phyloP scores from a whole-genome alignment of 2,797 vertebrate species.

The Pseudopleuronectes americanus region DNA sequence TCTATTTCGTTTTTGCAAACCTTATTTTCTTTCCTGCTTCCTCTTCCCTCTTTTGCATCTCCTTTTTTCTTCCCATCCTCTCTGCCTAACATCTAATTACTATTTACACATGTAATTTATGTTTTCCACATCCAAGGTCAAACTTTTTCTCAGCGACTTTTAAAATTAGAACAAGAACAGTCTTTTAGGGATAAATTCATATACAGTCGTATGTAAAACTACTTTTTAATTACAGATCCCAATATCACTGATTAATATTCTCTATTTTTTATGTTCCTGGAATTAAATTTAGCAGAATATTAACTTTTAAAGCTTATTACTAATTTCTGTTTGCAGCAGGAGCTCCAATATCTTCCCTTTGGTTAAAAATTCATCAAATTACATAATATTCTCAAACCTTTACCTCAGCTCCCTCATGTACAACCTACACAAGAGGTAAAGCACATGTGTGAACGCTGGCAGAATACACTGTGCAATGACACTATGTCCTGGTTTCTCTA shows the following conservation, averaged over 20 bases:
- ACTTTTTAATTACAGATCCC: too few relatives aligned
- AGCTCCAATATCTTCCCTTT: background rate
- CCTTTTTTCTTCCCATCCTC: background rate
- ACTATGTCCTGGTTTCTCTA: slow-evolving; percentile 7
- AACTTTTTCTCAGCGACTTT: background rate
- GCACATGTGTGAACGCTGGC: slow-evolving; percentile 1
- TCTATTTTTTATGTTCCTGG: background rate
- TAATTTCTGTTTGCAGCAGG: too few relatives aligned
- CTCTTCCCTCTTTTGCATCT: background rate
- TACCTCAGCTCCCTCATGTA: background rate
- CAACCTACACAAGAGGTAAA: background rate
- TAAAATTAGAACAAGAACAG: background rate
- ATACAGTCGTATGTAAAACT: background rate
- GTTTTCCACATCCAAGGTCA: background rate
- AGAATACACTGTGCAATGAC: slow-evolving; percentile 5
- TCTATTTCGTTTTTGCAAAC: too few relatives aligned
- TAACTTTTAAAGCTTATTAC: too few relatives aligned
- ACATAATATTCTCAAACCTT: background rate
- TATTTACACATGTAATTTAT: background rate
- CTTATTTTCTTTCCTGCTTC: too few relatives aligned
- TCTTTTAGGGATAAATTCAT: background rate
- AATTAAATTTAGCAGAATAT: background rate
- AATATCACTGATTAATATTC: background rate
- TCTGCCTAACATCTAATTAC: too few relatives aligned
- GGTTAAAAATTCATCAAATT: background rate